Evolutionary conservation across 2,797 vertebrate species (phyloP).

Genomic region (Nyctalus aviator): DNA sequence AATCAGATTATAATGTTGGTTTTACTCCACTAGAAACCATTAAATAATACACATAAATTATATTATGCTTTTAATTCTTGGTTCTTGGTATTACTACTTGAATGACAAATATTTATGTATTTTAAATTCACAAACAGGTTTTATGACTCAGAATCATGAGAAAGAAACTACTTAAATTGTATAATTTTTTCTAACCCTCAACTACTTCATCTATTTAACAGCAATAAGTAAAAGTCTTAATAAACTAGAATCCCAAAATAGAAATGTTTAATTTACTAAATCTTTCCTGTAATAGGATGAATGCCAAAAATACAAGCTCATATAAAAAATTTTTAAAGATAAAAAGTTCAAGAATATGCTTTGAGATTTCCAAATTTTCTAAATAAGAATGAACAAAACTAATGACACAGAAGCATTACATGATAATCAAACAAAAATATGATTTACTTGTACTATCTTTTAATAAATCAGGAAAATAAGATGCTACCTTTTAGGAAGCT

Average conservation of each 20-base stretch:
- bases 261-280: background rate
- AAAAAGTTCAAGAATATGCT: conserved; percentile 34
- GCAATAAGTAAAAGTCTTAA: conserved; percentile 4
- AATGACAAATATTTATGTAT: conserved; percentile 14
- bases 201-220: background rate
- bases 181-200: background rate
- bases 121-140: conserved; percentile 36
- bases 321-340: background rate
- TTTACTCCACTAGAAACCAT: background rate
- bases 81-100: conserved; percentile 12
- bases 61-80: conserved; percentile 3
- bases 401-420: conserved; percentile 4
- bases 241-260: conserved; percentile 27
- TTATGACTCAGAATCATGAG: conserved; percentile 22
- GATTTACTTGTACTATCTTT: conserved; percentile 5
- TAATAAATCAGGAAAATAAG: conserved; percentile 33
- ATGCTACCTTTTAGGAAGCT: background rate
- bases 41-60: conserved; percentile 22
- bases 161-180: conserved; percentile 35
- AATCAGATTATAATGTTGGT: background rate
- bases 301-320: conserved; percentile 48
- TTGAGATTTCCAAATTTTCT: conserved; percentile 29
- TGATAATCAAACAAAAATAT: conserved; percentile 41
- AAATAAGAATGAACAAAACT: conserved; percentile 24
- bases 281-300: background rate